Evolutionary conservation across 2,797 vertebrate species (phyloP).

Genomic region (Morus bassanus): DNA sequence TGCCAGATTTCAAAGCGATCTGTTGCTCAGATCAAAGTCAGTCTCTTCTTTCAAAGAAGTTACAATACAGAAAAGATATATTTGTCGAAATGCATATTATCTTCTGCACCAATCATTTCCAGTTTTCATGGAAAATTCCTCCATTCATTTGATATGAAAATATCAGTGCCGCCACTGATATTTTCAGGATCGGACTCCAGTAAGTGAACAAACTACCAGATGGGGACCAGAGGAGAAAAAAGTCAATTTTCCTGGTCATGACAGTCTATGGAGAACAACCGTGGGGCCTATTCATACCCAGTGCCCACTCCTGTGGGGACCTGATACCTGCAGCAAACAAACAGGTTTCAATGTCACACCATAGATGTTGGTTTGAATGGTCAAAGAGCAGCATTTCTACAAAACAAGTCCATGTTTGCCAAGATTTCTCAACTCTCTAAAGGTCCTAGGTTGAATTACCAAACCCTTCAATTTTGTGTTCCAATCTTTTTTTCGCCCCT

Average conservation of each 20-base stretch:
- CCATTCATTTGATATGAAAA: too few species aligned
- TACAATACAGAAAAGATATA: not conserved
- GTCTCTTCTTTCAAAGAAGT: not conserved
- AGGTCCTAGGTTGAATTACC: not conserved
- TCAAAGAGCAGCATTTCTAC: not conserved
- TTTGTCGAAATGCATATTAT: not conserved
- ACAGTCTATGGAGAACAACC: not conserved
- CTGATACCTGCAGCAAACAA: not conserved
- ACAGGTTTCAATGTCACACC: not conserved
- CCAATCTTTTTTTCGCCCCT: too few species aligned
- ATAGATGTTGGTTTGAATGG: not conserved
- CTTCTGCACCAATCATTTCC: not conserved
- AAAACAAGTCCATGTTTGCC: not conserved
- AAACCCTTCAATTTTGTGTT: not conserved
- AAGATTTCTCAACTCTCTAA: not conserved
- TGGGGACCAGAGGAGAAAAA: not conserved
- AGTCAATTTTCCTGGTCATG: not conserved
- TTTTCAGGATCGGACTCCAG: not conserved
- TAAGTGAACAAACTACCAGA: not conserved
- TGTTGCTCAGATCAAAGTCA: not conserved
- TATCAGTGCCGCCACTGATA: not conserved
- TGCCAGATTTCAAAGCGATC: not conserved
- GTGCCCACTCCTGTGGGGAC: not conserved
- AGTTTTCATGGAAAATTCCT: not conserved
- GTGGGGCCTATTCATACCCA: not conserved